Evolutionary conservation across 2,113 vertebrate genomes (phyloP).

Genomic region (Charina bottae): DNA sequence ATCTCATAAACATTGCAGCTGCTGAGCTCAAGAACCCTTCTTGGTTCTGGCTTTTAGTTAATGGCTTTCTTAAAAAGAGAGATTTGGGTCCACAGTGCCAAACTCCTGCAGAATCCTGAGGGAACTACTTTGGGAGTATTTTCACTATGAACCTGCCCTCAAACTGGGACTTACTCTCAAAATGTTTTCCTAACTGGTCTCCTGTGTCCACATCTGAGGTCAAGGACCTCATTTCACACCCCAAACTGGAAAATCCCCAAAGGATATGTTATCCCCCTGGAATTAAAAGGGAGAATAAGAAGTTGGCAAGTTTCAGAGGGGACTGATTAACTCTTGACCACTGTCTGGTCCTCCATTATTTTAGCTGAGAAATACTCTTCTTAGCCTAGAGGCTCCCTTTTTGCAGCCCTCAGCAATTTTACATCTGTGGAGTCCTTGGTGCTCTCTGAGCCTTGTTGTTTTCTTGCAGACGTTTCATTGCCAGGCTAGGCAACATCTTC

Average conservation of each 20-base stretch:
- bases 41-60: too few relatives aligned
- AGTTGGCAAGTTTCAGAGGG: background rate
- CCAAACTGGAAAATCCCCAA: background rate
- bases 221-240: background rate
- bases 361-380: background rate
- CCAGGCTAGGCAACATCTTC: too few relatives aligned
- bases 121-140: too few relatives aligned
- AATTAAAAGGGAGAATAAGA: background rate
- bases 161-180: background rate
- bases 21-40: too few relatives aligned
- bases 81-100: too few relatives aligned
- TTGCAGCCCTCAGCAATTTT: background rate
- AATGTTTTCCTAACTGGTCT: background rate
- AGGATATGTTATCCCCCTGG: background rate
- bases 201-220: background rate
- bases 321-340: background rate
- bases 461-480: too few relatives aligned
- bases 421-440: too few relatives aligned
- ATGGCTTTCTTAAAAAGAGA: too few relatives aligned
- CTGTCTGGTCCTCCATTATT: background rate
- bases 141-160: too few relatives aligned
- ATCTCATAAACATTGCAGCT: too few relatives aligned
- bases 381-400: background rate
- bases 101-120: too few relatives aligned
- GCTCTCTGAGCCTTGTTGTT: too few relatives aligned